A percentile compares a stretch with the other conserved stretches of the same genome.
phyloP scores from a whole-genome alignment of 2,888 invertebrate species.

The Pomacea canaliculata region DNA sequence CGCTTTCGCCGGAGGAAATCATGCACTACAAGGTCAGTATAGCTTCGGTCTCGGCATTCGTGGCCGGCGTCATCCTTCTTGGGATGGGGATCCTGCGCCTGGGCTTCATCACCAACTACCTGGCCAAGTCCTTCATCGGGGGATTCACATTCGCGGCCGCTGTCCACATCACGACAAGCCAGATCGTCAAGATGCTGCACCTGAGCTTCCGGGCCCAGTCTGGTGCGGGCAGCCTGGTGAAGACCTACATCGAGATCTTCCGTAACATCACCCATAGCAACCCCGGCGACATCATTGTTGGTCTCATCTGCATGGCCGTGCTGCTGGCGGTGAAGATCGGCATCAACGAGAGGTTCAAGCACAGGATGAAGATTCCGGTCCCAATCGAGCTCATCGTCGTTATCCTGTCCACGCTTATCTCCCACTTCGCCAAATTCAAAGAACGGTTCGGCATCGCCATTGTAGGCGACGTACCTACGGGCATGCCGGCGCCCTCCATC shows the following conservation, averaged over 20 bases:
- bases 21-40: conserved; percentile 41
- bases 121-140: conserved; percentile 53
- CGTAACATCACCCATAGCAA: conserved; percentile 17
- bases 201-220: background rate
- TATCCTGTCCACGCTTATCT: conserved; percentile 53
- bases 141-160: conserved; percentile 56
- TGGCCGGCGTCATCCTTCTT: conserved; percentile 41
- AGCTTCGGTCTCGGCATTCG: conserved; percentile 43
- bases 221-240: conserved; percentile 16
- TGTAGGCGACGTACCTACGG: conserved; percentile 55
- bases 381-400: conserved; percentile 67
- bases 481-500: conserved; percentile 58
- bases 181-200: conserved; percentile 28
- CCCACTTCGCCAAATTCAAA: conserved; percentile 47
- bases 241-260: conserved; percentile 21
- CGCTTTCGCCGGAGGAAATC: conserved; percentile 23
- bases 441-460: conserved; percentile 45
- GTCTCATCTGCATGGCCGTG: conserved; percentile 21
- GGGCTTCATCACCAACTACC: conserved; percentile 51
- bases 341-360: conserved; percentile 60
- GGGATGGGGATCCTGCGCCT: conserved; percentile 44
- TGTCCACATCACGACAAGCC: conserved; percentile 52
- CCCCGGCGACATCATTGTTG: conserved; percentile 14
- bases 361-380: conserved; percentile 60
- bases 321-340: conserved; percentile 31